Evolutionary conservation across 2,888 invertebrate genomes (phyloP).

Genomic region (Dicycla oo): DNA sequence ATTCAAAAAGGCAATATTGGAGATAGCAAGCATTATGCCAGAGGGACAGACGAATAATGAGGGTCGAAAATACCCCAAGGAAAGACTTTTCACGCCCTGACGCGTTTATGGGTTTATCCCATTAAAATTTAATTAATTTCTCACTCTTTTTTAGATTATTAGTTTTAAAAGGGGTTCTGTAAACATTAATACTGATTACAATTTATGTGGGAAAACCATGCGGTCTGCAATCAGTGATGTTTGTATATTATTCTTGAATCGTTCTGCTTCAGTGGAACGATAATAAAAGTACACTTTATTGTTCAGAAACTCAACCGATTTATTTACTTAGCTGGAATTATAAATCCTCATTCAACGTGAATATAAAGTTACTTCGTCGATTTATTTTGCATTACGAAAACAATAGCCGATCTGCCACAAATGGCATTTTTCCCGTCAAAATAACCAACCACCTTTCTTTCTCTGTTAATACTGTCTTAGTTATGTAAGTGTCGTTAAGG

Average conservation of each 20-base stretch:
- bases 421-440: not conserved
- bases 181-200: not conserved
- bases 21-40: slow-evolving; percentile 72
- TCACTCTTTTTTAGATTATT: slow-evolving; percentile 44
- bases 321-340: slow-evolving; percentile 21
- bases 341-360: not conserved
- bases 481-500: slow-evolving; percentile 23
- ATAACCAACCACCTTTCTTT: not conserved
- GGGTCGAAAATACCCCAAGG: slow-evolving; percentile 74
- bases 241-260: slow-evolving; percentile 34
- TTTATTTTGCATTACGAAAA: slow-evolving; percentile 1
- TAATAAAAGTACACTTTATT: slow-evolving; percentile 40
- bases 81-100: slow-evolving; percentile 71
- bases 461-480: slow-evolving; percentile 22
- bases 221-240: slow-evolving; percentile 26
- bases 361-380: not conserved
- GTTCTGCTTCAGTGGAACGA: slow-evolving; percentile 38
- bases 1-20: slow-evolving; percentile 72
- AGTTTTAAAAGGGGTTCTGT: slow-evolving; percentile 39
- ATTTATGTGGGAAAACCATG: slow-evolving; percentile 28
- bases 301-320: slow-evolving; percentile 23
- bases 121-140: slow-evolving; percentile 80
- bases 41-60: slow-evolving; percentile 76
- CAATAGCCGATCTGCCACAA: not conserved
- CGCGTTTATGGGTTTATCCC: slow-evolving; percentile 75